Conservation (phyloP, 2,888 invertebrate genomes). For the Melinopterus prodromus region DNA sequence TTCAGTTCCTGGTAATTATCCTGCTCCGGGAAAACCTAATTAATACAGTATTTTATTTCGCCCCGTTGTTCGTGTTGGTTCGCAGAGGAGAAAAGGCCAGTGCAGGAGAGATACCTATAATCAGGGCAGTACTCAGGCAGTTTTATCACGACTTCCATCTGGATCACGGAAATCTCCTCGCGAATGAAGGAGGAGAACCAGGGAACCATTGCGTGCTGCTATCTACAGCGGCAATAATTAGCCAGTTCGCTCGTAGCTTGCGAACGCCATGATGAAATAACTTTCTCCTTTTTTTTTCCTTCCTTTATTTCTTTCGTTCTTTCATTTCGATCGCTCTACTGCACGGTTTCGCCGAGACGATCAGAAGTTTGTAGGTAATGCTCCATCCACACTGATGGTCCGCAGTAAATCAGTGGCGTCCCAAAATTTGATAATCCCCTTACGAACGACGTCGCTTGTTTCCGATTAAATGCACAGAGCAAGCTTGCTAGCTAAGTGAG, state of each 20-base stretch:
- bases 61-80: background rate
- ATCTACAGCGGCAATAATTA: background rate
- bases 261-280: background rate
- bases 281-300: background rate
- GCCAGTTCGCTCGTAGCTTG: background rate
- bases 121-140: conserved; percentile 4
- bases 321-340: background rate
- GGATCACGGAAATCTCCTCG: background rate
- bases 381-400: background rate
- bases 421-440: conserved; percentile 56
- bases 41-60: background rate
- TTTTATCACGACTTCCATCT: conserved; percentile 4
- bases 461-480: conserved; percentile 53
- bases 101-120: background rate
- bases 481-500: conserved; percentile 48
- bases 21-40: background rate
- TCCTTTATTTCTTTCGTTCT: background rate
- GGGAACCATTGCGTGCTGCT: background rate
- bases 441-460: conserved; percentile 49
- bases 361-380: background rate
- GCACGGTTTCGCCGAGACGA: background rate
- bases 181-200: background rate
- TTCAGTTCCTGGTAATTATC: background rate
- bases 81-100: background rate
- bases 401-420: background rate